Evolutionary conservation across 2,797 vertebrate species (phyloP).

Genomic region (Cheirogaleus major): DNA sequence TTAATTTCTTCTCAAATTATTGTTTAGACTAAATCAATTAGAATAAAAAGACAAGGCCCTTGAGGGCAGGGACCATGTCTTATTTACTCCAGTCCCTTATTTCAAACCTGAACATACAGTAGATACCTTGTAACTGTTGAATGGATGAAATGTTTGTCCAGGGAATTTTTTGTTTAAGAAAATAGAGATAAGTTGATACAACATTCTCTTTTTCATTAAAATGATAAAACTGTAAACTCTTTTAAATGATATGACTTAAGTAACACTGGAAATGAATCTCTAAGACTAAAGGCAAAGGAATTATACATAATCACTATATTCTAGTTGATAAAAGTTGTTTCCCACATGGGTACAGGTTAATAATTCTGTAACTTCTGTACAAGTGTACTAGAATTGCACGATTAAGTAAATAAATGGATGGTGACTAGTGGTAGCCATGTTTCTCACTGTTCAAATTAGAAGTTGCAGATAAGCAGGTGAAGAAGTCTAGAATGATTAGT

Average conservation of each 20-base stretch:
- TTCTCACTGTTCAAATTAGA: neutral
- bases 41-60: neutral
- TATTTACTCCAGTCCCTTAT: neutral
- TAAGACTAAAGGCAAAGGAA: neutral
- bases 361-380: neutral
- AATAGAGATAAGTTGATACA: neutral
- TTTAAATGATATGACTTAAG: neutral
- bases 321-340: neutral
- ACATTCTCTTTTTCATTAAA: neutral
- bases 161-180: neutral
- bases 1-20: neutral
- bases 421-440: neutral
- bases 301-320: too few species aligned
- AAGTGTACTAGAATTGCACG: neutral
- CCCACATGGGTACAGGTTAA: neutral
- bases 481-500: neutral
- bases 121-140: neutral
- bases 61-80: neutral
- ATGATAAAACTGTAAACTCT: neutral
- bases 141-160: neutral
- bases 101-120: neutral
- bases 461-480: neutral
- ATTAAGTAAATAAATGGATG: neutral
- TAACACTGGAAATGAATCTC: neutral
- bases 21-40: neutral